These are phyloP conservation scores for Podarcis lilfordi DNA, from an alignment of 2,797 vertebrate species.

Conservation along the genomic window DNA sequence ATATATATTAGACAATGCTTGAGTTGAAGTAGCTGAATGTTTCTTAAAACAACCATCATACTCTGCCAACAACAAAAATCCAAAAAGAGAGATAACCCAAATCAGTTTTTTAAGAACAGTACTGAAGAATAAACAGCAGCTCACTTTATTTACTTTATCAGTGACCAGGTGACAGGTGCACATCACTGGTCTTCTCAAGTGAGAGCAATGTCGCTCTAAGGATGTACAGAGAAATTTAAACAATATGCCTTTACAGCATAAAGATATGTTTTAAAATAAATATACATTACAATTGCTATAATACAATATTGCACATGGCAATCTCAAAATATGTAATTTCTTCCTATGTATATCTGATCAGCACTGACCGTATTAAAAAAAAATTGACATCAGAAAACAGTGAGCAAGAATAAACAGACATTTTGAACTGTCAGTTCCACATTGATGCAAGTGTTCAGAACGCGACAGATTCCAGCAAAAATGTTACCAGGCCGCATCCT, in stretches of 20 bases:
- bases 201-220: constrained; percentile 24
- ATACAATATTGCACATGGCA: constrained; percentile 75
- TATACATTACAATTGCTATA: constrained; percentile 59
- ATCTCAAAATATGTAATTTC: constrained; percentile 49
- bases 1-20: background rate
- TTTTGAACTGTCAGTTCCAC: constrained; percentile 53
- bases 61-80: background rate
- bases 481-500: constrained; percentile 44
- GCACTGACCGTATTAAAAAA: constrained; percentile 53
- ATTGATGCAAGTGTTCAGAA: constrained; percentile 43
- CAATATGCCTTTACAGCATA: constrained; percentile 48
- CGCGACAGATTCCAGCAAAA: constrained; percentile 46
- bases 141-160: constrained; percentile 46
- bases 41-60: background rate
- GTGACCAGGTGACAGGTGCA: constrained; percentile 14
- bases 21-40: constrained; percentile 22
- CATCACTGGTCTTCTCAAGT: constrained; percentile 26
- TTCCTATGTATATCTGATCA: constrained; percentile 42
- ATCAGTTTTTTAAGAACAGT: constrained; percentile 39
- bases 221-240: constrained; percentile 42
- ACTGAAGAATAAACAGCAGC: constrained; percentile 6
- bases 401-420: constrained; percentile 16
- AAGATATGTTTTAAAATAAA: constrained; percentile 56
- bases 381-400: constrained; percentile 47
- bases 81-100: background rate